These are phyloP conservation scores for Lagopus muta DNA, from an alignment of 2,113 vertebrate species.

Conservation along the genomic window DNA sequence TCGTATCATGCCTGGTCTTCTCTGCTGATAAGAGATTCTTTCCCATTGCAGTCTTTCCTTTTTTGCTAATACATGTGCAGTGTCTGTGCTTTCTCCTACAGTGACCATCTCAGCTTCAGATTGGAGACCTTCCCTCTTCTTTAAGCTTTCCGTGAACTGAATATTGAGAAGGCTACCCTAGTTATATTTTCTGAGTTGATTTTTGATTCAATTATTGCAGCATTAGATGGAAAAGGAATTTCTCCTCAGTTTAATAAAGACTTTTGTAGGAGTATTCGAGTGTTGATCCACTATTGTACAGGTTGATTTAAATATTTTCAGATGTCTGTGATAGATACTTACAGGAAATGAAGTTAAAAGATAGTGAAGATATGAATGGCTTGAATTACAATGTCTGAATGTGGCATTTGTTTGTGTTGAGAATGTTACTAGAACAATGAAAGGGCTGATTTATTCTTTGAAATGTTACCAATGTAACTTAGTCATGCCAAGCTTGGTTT, in stretches of 20 bases:
- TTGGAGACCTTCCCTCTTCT: background rate
- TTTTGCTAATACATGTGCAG: background rate
- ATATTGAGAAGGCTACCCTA: background rate
- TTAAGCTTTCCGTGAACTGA: background rate
- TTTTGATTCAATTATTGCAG: background rate
- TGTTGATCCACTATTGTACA: background rate
- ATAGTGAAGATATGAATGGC: background rate
- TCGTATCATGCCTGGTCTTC: background rate
- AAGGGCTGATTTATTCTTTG: background rate
- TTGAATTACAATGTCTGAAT: background rate
- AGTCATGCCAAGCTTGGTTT: background rate
- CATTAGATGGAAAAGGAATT: background rate
- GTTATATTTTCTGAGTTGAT: background rate
- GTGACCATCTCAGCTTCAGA: background rate
- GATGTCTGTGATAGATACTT: background rate
- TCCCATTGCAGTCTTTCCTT: background rate
- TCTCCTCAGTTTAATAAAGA: background rate
- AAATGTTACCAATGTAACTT: background rate
- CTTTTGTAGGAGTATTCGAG: background rate
- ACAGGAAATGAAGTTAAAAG: constrained; percentile 4
- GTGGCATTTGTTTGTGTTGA: background rate
- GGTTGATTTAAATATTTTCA: background rate
- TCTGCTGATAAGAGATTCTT: background rate
- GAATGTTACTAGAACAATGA: background rate
- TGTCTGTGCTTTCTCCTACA: background rate